Evolutionary conservation across 2,797 vertebrate genomes (phyloP).

Genomic region (Alauda arvensis): DNA sequence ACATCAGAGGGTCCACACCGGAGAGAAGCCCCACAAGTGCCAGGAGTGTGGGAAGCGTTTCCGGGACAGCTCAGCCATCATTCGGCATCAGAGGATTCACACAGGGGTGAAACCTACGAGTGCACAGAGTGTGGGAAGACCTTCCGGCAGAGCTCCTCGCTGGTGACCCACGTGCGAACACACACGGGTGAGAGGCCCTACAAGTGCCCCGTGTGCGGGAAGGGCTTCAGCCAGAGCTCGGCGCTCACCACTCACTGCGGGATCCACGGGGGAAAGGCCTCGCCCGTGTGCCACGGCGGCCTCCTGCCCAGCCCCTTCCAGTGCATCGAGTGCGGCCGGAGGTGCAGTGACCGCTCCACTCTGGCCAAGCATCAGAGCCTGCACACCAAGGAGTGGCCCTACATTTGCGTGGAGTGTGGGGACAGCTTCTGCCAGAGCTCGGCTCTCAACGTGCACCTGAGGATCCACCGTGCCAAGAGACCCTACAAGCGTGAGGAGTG

Average conservation of each 20-base stretch:
- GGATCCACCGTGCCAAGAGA: conserved; percentile 22
- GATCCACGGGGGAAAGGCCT: neutral
- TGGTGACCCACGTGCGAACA: conserved; percentile 35
- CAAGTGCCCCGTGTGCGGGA: neutral
- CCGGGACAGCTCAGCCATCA: conserved; percentile 57
- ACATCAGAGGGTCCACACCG: conserved; percentile 57
- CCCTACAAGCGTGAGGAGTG: conserved; percentile 35
- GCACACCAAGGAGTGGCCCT: neutral
- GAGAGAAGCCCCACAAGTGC: conserved; percentile 64
- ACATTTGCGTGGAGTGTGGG: conserved; percentile 39
- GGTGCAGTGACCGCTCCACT: neutral
- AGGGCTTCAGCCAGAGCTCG: conserved; percentile 36
- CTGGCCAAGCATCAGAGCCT: conserved; percentile 18
- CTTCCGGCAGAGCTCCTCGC: conserved; percentile 49
- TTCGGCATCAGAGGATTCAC: conserved; percentile 54
- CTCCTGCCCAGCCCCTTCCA: neutral
- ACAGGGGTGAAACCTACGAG: neutral
- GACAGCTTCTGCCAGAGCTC: conserved; percentile 40
- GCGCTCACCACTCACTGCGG: neutral
- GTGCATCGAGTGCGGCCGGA: neutral
- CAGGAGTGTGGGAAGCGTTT: conserved; percentile 58
- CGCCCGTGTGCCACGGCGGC: fast-evolving
- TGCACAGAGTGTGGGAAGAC: conserved; percentile 34
- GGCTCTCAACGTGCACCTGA: conserved; percentile 2
- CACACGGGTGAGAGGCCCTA: conserved; percentile 42